Conservation (phyloP, 1,140 invertebrate species). For the Zaprionus capensis region DNA sequence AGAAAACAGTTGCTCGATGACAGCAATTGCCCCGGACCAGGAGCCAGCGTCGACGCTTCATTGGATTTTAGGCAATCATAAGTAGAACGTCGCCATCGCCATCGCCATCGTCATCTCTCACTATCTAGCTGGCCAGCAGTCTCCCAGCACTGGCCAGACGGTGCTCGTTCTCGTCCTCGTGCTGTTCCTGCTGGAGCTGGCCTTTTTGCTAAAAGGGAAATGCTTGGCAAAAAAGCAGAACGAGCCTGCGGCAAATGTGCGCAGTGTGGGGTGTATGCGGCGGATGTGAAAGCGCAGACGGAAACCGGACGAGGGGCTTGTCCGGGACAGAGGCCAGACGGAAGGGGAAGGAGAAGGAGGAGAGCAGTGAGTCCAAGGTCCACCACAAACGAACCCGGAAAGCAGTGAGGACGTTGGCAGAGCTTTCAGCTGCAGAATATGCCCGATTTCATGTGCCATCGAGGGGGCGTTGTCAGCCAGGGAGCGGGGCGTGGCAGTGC, state of each 20-base stretch:
- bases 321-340: neutral
- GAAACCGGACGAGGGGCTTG: neutral
- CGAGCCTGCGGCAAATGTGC: conserved; percentile 26
- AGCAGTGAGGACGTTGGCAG: conserved; percentile 31
- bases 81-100: conserved; percentile 29
- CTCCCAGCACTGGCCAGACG: neutral
- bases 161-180: neutral
- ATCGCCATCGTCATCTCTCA: neutral
- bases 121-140: neutral
- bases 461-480: neutral
- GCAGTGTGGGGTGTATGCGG: neutral
- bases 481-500: neutral
- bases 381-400: conserved; percentile 36
- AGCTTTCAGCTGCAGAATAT: conserved; percentile 45
- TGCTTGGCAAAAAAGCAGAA: conserved; percentile 31
- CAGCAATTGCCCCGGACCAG: conserved; percentile 45
- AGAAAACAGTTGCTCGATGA: conserved; percentile 39
- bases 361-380: conserved; percentile 8
- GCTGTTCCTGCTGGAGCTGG: conserved; percentile 14
- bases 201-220: conserved; percentile 50
- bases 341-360: neutral
- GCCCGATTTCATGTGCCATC: conserved; percentile 18
- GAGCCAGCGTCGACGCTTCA: conserved; percentile 44
- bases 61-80: conserved; percentile 56
- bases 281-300: neutral